Percentiles rank a stretch among this genome's conserved stretches.
phyloP scores from a whole-genome alignment of 2,888 invertebrate species.

The Ophion ellenae region DNA sequence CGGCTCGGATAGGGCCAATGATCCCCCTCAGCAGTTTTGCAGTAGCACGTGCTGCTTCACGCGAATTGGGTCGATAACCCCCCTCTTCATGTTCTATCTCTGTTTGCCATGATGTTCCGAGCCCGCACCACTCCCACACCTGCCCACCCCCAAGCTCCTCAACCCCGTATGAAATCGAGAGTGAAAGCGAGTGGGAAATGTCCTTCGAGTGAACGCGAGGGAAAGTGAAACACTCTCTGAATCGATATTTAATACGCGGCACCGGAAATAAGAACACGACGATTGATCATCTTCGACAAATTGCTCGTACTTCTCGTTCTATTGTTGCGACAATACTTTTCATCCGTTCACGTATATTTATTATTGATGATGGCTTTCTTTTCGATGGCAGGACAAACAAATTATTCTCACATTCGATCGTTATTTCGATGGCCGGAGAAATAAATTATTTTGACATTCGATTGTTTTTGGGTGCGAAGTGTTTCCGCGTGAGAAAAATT shows the following conservation, averaged over 20 bases:
- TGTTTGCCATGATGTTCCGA: conserved; percentile 67
- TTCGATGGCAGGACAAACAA: background rate
- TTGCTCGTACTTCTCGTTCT: background rate
- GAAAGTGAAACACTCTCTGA: conserved; percentile 51
- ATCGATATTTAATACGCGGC: conserved; percentile 28
- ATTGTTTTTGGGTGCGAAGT: too few species aligned
- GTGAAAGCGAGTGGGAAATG: conserved; percentile 50
- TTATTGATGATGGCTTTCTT: background rate
- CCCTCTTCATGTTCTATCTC: conserved; percentile 54
- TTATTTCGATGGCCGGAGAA: too few species aligned
- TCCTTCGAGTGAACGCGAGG: conserved; percentile 57
- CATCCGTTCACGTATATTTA: background rate
- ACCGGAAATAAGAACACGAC: conserved; percentile 9
- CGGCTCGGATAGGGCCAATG: conserved; percentile 62
- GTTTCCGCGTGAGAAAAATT: too few species aligned
- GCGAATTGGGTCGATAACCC: conserved; percentile 67
- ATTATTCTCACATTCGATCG: too few species aligned
- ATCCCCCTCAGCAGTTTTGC: conserved; percentile 19
- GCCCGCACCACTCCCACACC: conserved; percentile 53
- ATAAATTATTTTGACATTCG: too few species aligned
- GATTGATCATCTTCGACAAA: background rate
- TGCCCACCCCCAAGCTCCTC: background rate
- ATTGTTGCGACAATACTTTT: background rate
- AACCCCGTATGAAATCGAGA: conserved; percentile 72
- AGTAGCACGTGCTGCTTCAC: conserved; percentile 64